Conservation (phyloP, 1,140 invertebrate genomes). For the Geopemphigus sp. region DNA sequence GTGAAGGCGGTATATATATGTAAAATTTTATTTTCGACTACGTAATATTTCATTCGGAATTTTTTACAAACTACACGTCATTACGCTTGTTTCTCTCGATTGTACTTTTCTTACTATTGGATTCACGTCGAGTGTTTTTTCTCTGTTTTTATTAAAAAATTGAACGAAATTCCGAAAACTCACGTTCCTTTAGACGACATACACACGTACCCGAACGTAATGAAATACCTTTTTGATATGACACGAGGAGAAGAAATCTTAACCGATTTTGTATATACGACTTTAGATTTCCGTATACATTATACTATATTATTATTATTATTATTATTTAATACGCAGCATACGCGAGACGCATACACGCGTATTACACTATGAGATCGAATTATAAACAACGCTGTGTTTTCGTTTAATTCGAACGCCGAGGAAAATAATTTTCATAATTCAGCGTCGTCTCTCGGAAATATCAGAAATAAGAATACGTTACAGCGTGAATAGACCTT, state of each 20-base stretch:
- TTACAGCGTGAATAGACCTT: not conserved
- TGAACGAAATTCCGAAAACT: constrained; percentile 19
- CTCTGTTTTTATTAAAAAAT: no score
- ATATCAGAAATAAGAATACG: no score
- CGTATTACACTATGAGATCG: not conserved
- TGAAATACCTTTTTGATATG: constrained; percentile 35
- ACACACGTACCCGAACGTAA: not conserved
- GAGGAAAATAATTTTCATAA: not conserved
- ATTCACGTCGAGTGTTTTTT: constrained; percentile 1
- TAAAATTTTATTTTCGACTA: no score
- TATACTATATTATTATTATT: no score
- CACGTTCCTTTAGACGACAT: not conserved
- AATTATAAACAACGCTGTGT: not conserved
- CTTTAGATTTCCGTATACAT: constrained; percentile 1
- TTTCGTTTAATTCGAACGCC: not conserved
- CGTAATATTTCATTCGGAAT: not conserved
- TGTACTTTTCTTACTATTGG: constrained; percentile 15
- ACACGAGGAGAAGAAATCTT: not conserved
- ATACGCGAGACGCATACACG: not conserved
- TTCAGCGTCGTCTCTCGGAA: not conserved
- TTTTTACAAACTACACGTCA: not conserved
- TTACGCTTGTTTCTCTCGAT: not conserved
- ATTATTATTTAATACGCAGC: no score
- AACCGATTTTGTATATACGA: not conserved
- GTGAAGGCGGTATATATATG: no score